Conservation (phyloP, 2,888 invertebrate species). For the Ophion ellenae region DNA sequence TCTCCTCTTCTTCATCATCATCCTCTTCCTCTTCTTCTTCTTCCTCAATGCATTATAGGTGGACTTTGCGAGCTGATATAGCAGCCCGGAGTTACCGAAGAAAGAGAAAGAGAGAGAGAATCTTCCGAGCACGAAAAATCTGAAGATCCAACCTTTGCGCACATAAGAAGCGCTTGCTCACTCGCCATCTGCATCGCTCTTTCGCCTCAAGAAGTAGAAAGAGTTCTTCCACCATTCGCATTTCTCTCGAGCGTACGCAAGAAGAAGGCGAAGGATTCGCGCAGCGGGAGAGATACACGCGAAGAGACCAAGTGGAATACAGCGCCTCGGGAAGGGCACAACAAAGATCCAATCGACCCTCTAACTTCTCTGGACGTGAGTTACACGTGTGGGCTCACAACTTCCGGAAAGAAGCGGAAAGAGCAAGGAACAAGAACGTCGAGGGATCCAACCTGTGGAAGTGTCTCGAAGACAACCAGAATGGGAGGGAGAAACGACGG, state of each 20-base stretch:
- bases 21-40: conserved; percentile 45
- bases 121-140: conserved; percentile 64
- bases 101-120: conserved; percentile 23
- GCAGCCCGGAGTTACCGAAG: conserved; percentile 44
- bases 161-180: conserved; percentile 19
- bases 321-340: conserved; percentile 33
- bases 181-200: too few species aligned
- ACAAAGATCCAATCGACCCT: conserved; percentile 69
- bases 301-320: conserved; percentile 4
- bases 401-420: conserved; percentile 38
- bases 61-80: conserved; percentile 59
- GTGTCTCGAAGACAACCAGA: conserved; percentile 16
- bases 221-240: conserved; percentile 63
- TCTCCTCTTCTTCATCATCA: conserved; percentile 40
- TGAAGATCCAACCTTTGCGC: conserved; percentile 50
- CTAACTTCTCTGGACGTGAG: conserved; percentile 56
- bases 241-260: conserved; percentile 42
- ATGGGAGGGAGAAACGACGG: conserved; percentile 3
- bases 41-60: conserved; percentile 39
- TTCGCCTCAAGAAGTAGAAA: neutral
- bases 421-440: conserved; percentile 43
- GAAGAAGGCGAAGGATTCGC: conserved; percentile 56
- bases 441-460: conserved; percentile 7
- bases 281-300: conserved; percentile 66
- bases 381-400: conserved; percentile 42